Base-by-base conservation (phyloP, 2,113 vertebrate genomes). In the Nannobrachium achirus region DNA sequence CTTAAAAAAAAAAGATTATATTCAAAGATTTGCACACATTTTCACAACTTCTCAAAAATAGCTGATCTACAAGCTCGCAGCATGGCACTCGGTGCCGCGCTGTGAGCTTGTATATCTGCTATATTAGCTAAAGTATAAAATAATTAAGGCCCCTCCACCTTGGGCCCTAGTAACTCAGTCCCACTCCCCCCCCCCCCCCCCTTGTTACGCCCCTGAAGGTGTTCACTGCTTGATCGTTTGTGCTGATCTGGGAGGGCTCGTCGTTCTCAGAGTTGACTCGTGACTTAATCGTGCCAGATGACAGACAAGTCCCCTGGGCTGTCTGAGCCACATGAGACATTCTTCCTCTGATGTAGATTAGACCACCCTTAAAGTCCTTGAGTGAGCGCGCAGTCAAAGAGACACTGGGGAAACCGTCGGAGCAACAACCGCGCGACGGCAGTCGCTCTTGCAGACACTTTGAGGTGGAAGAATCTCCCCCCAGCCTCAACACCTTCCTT, bases 281-380 rank as follows among this genome's bases (percentile, higher is more conserved):
- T 11, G 49, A 71, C 66, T 74, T 78, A 78, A 86, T 84, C 71
- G 53, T 20, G 1, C 40, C 63, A 10, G 72, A 77, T 87, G 75
- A 90, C 79, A 84, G 87, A 89, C 16, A 60, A 71, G 73, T 85
- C 80, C 82, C 84, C 62, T 78, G 79, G 81, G 82, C 78, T 72
- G 71, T 80, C 80, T 79, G 74, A 53, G 66, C 70, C 78, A 79
- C 80, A 82, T 69, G 69, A 83, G 79, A 82, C 63, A 0, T 38
- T 76, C 64, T 82, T 66, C 69, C 69, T 82, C 69, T 80, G 75
- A 87, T 80, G 82, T 73, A 64, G 20, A 65, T 75, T 69, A 65
- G 61, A 33, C 16, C 66, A 46, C 48, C 46, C 55, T n/a, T 14
- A 39, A 70, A 65, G 62, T 55, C 41, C 38, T 68, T 52, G 14